Evolutionary conservation across 2,113 vertebrate genomes (phyloP).

Genomic region (Lutjanus erythropterus): DNA sequence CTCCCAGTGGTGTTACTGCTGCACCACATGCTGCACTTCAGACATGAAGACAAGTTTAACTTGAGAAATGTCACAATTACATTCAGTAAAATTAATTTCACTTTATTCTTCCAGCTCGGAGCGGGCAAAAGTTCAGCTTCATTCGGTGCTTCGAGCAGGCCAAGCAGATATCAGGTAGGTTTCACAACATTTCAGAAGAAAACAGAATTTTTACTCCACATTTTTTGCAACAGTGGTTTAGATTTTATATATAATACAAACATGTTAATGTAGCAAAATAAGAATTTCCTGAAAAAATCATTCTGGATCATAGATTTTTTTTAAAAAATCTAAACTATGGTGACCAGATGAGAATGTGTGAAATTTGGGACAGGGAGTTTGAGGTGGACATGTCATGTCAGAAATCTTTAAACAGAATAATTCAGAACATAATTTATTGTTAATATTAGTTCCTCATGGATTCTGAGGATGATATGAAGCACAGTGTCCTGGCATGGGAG

Average conservation of each 20-base stretch:
- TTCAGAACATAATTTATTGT: no score
- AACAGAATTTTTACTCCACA: background rate
- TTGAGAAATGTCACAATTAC: background rate
- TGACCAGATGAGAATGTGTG: no score
- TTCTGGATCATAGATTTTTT: no score
- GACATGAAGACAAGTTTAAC: background rate
- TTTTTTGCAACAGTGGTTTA: background rate
- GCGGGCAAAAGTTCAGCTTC: conserved; percentile 51
- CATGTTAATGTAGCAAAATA: background rate
- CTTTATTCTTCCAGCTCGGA: conserved; percentile 68
- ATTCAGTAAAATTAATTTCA: background rate
- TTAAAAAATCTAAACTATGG: no score
- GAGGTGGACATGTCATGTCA: no score
- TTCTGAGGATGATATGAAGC: no score
- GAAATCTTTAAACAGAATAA: no score
- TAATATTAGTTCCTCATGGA: no score
- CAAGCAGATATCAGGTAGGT: conserved; percentile 76
- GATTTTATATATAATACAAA: background rate
- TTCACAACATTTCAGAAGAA: background rate
- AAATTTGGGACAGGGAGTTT: no score
- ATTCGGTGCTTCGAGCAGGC: conserved; percentile 51
- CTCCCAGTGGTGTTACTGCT: conserved; percentile 57
- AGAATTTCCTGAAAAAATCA: background rate
- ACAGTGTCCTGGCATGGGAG: no score
- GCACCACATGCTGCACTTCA: conserved; percentile 21